Conservation (phyloP, 2,888 invertebrate genomes). For the Chloroclystis v-ata region DNA sequence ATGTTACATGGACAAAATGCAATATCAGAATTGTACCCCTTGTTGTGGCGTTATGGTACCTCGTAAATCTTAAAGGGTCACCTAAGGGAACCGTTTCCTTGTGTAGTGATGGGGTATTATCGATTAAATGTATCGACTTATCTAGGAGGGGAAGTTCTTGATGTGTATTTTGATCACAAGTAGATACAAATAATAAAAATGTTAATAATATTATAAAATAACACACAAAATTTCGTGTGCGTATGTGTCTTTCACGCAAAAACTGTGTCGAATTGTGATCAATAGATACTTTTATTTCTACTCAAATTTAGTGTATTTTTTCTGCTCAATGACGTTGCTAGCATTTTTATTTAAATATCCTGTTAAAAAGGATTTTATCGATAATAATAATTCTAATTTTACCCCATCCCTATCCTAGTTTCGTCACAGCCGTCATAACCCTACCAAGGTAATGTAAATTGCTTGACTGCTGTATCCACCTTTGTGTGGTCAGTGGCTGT, state of each 20-base stretch:
- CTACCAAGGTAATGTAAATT: slow-evolving; percentile 23
- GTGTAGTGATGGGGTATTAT: slow-evolving; percentile 22
- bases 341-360: too few species aligned
- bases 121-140: slow-evolving; percentile 4
- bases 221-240: too few species aligned
- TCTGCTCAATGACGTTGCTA: too few species aligned
- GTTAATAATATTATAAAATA: too few species aligned
- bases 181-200: too few species aligned
- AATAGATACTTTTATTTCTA: too few species aligned
- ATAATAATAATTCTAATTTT: background rate
- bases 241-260: too few species aligned
- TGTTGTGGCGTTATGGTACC: slow-evolving; percentile 37
- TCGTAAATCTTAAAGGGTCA: slow-evolving; percentile 49
- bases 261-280: too few species aligned
- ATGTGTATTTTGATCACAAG: too few species aligned
- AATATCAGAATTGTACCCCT: slow-evolving; percentile 45
- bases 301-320: too few species aligned
- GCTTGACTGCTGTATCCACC: slow-evolving; percentile 13
- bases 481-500: background rate
- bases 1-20: slow-evolving; percentile 42
- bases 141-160: too few species aligned
- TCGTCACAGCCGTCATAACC: slow-evolving; percentile 27
- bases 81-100: slow-evolving; percentile 36
- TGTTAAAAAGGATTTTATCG: slow-evolving; percentile 7
- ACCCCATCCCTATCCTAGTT: slow-evolving; percentile 20